phyloP scores from a whole-genome alignment of 2,797 vertebrate species.

The Stomatorhinus walkeri region DNA sequence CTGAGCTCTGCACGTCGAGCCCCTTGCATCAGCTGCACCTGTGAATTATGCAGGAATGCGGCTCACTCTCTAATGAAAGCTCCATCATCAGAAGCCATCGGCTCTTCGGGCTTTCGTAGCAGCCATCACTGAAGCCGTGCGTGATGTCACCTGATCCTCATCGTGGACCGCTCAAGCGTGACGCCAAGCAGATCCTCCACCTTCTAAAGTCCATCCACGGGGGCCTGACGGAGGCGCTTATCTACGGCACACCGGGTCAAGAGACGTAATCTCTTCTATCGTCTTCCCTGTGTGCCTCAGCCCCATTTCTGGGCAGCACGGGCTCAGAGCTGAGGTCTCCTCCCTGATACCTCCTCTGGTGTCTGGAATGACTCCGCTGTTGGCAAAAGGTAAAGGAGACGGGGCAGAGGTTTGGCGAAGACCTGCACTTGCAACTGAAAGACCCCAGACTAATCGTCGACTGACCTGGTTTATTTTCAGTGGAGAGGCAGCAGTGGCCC shows the following conservation, averaged over 20 bases:
- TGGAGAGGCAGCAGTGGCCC: background rate
- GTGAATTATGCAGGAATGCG: slow-evolving; percentile 7
- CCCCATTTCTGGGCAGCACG: background rate
- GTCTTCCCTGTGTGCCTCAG: background rate
- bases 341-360: background rate
- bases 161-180: background rate
- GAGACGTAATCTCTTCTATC: background rate
- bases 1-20: background rate
- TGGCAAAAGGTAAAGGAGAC: background rate
- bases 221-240: background rate
- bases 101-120: background rate
- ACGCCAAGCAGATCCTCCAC: background rate
- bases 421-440: background rate
- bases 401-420: background rate
- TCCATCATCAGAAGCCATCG: background rate
- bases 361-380: background rate
- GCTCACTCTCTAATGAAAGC: background rate
- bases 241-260: background rate
- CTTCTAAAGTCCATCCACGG: background rate
- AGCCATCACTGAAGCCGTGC: background rate
- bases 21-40: background rate
- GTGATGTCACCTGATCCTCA: background rate
- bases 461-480: background rate
- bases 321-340: background rate
- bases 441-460: background rate